These are phyloP conservation scores for Thamnophis sirtalis DNA, from an alignment of 2,113 vertebrate species.

Conservation along the genomic window DNA sequence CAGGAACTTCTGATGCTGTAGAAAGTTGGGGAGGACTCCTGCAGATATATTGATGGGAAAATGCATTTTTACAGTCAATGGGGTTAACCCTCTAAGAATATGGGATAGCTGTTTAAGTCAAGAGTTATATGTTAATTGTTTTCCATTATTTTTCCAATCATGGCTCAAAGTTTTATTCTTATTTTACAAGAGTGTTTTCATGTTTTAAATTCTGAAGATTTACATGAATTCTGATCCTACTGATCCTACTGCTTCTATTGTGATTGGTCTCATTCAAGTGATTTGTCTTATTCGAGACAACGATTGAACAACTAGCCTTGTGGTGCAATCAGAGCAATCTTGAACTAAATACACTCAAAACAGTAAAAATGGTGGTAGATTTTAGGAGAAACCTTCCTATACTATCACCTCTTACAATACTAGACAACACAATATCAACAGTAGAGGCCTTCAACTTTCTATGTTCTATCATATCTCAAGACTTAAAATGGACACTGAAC, in stretches of 20 bases:
- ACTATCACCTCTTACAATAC: too few relatives aligned
- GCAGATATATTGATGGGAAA: not conserved
- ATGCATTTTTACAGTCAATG: not conserved
- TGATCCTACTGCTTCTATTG: not conserved
- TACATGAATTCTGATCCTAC: not conserved
- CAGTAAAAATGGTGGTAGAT: too few relatives aligned
- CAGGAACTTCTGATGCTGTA: not conserved
- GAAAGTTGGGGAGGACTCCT: not conserved
- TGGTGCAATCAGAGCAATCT: too few relatives aligned
- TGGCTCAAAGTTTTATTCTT: not conserved
- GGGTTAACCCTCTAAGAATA: not conserved
- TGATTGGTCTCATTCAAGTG: too few relatives aligned
- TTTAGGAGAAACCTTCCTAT: too few relatives aligned
- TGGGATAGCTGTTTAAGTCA: not conserved
- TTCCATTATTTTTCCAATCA: not conserved
- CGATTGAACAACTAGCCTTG: too few relatives aligned
- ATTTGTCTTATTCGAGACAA: too few relatives aligned
- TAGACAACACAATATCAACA: too few relatives aligned
- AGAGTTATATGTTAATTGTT: not conserved
- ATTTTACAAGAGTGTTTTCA: not conserved
- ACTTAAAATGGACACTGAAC: too few relatives aligned
- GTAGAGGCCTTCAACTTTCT: too few relatives aligned
- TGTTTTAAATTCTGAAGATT: not conserved
- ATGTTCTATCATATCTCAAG: too few relatives aligned
- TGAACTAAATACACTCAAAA: too few relatives aligned